Percentiles rank a stretch among this genome's conserved stretches.
Evolutionary conservation across 1,140 invertebrate genomes (phyloP).

Genomic region (Portunus trituberculatus): DNA sequence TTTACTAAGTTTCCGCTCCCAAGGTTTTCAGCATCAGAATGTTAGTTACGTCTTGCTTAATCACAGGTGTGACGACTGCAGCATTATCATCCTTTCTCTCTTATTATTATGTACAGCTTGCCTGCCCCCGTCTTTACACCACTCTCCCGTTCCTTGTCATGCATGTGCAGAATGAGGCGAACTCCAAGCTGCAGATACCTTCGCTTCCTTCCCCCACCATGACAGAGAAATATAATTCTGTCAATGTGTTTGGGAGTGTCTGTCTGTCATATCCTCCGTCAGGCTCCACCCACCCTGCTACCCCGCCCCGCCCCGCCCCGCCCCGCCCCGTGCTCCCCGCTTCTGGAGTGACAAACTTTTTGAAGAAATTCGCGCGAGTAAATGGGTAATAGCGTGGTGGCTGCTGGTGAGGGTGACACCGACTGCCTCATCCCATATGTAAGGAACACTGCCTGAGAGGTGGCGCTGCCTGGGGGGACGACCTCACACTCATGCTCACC

Average conservation of each 20-base stretch:
- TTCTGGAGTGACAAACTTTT: neutral
- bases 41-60: too few species aligned
- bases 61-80: too few species aligned
- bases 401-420: conserved; percentile 40
- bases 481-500: conserved; percentile 27
- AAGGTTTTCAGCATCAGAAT: too few species aligned
- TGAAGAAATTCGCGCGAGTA: conserved; percentile 34
- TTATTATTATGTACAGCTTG: too few species aligned
- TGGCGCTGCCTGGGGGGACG: conserved; percentile 29
- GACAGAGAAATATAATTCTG: neutral
- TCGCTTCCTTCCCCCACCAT: neutral
- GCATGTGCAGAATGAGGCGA: too few species aligned
- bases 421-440: conserved; percentile 71
- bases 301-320: neutral
- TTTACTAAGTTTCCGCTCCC: too few species aligned
- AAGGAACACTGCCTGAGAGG: conserved; percentile 66
- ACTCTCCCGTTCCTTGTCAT: too few species aligned
- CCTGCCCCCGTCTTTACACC: too few species aligned
- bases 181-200: neutral
- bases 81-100: too few species aligned
- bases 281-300: neutral
- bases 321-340: neutral
- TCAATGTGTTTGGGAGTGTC: too few species aligned
- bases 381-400: conserved; percentile 59
- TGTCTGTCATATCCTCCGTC: neutral